These are phyloP conservation scores for Opisthocomus hoazin DNA, from an alignment of 2,113 vertebrate genomes.

Conservation along the genomic window DNA sequence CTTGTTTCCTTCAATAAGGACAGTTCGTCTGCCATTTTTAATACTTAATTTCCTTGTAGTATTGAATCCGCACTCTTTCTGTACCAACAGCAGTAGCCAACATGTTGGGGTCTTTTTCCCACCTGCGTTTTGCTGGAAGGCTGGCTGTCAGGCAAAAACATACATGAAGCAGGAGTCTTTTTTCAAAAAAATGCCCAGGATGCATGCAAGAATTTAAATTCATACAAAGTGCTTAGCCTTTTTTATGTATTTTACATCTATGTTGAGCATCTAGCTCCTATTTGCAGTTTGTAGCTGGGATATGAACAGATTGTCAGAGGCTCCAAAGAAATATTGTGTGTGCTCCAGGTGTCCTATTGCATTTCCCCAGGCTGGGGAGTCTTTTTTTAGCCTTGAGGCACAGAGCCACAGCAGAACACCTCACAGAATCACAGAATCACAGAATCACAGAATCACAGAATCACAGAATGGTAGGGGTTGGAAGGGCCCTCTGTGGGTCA, in stretches of 20 bases:
- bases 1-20: background rate
- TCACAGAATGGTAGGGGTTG: no score
- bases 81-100: background rate
- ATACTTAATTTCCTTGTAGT: background rate
- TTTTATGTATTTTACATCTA: background rate
- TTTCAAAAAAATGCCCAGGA: no score
- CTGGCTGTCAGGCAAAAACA: no score
- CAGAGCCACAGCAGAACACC: background rate
- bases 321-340: background rate
- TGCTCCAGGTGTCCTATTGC: background rate
- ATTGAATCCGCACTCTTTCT: background rate
- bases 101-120: background rate
- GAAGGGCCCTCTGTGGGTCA: no score
- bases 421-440: no score
- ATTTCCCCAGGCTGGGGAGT: background rate
- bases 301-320: background rate
- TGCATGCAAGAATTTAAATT: background rate
- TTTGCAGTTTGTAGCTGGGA: background rate
- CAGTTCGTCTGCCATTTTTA: background rate
- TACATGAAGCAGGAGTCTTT: no score
- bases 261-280: background rate
- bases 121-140: background rate
- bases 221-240: background rate
- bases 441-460: no score
- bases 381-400: background rate